Base-by-base conservation (phyloP, 2,113 vertebrate genomes). In the Sialia sialis region DNA sequence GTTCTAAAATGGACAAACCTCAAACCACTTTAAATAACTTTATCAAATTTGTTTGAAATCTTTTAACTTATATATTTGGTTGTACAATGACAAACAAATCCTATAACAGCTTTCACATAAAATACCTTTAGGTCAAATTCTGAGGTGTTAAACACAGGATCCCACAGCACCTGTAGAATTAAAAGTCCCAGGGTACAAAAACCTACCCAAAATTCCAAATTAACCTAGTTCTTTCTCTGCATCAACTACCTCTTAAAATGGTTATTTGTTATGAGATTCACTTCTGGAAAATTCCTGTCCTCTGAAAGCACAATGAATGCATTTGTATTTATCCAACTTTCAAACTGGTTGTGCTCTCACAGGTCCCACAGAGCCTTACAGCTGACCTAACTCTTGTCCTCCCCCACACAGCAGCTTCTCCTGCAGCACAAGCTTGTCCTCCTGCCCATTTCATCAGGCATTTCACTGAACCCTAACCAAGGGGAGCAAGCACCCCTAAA, bases 201-300 rank as follows among this genome's bases (percentile, higher is more conserved):
- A 58, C 20, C 29, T 30, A 54, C 23, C 8, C 34, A 63, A 66
- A 87, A 51, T 1, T 1, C 34, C 39, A 84, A 78, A 56, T 43
- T 74, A 56, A 49, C 6, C 62, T 63, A 22, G 11, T 4, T 67
- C 68, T 60, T 48, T 46, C 48, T 43, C 56, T 68, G 13, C 1
- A 3, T 17, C 26, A 90, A 11, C 51, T 32, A 16, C n/a, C 9
- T 54, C 43, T 64, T 64, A 64, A 93, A 75, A 75, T 7, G 5
- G 59, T 18, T 10, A 29, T 18, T 51, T 3, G 0, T 56, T 29
- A 38, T 0, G 8, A 75, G 22, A 79, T 32, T 29, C 4, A 2
- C 27, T 87, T 85, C 70, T 87, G 36, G 69, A 92, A 87, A 91
- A 63, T 9, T 55, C 55, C 75, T 43, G 26, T 46, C 30, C 55